Evolutionary conservation across 2,797 vertebrate species (phyloP).

Genomic region (Cygnus olor): DNA sequence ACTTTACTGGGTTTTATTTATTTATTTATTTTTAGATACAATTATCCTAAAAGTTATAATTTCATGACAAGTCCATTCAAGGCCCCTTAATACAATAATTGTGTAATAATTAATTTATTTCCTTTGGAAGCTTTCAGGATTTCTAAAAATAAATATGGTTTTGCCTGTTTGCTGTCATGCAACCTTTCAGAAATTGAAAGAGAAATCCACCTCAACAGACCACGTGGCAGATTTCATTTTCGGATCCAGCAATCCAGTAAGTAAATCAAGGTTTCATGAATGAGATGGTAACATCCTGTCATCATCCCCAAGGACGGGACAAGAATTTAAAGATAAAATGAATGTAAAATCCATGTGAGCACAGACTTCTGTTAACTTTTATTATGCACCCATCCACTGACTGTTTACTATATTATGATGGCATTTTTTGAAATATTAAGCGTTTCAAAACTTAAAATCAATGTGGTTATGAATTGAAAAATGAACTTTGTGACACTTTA

Average conservation of each 20-base stretch:
- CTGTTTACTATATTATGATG: not conserved
- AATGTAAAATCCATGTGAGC: not conserved
- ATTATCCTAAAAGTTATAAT: not conserved
- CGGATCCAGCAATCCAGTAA: not conserved
- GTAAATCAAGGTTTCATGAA: not conserved
- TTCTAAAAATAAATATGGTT: not conserved
- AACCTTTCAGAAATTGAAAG: not conserved
- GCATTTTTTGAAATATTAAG: not conserved
- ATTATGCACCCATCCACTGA: not conserved
- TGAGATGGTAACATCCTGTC: not conserved
- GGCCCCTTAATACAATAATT: not conserved
- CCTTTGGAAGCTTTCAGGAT: not conserved
- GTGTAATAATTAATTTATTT: not conserved
- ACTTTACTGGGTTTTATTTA: not conserved
- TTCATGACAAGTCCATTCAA: not conserved
- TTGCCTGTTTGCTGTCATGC: not conserved
- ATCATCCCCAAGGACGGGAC: not conserved
- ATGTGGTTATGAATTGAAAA: not conserved
- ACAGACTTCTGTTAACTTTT: not conserved
- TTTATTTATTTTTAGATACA: not conserved
- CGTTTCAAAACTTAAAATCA: not conserved
- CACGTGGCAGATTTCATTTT: not conserved
- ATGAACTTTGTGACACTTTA: not conserved
- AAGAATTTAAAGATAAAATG: not conserved
- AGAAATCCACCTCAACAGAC: not conserved